A percentile compares a stretch with the other conserved stretches of the same genome.
phyloP scores from a whole-genome alignment of 1,140 invertebrate genomes.

The Melipona quadrifasciata region DNA sequence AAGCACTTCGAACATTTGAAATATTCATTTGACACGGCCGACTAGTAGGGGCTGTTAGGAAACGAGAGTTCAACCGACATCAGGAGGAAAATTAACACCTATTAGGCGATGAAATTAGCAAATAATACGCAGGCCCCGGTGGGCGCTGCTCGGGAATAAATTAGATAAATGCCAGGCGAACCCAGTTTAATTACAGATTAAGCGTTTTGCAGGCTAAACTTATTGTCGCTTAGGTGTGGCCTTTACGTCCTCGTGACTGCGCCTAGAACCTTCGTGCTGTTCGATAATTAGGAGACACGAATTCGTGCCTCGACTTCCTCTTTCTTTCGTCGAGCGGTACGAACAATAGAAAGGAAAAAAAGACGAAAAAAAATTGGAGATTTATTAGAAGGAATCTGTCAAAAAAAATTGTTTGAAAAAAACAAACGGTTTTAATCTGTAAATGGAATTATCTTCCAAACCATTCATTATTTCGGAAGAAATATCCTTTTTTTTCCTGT shows the following conservation, averaged over 20 bases:
- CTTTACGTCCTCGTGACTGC: conserved; percentile 25
- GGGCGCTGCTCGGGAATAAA: conserved; percentile 8
- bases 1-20: not conserved
- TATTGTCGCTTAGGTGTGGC: conserved; percentile 24
- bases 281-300: conserved; percentile 35
- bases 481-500: too few species aligned
- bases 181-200: conserved; percentile 26
- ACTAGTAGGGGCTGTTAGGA: not conserved
- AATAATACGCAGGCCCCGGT: not conserved
- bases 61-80: not conserved
- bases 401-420: not conserved
- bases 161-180: conserved; percentile 33
- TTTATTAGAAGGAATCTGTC: not conserved
- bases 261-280: conserved; percentile 39
- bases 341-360: not conserved
- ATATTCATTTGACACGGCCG: not conserved
- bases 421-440: too few species aligned
- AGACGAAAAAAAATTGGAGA: not conserved
- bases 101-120: not conserved
- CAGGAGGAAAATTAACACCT: not conserved
- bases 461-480: too few species aligned
- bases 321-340: not conserved
- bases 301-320: conserved; percentile 3
- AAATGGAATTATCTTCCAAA: too few species aligned
- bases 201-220: conserved; percentile 6